Base-by-base conservation (phyloP, 2,797 vertebrate species). In the Pseudochirops corinnae region DNA sequence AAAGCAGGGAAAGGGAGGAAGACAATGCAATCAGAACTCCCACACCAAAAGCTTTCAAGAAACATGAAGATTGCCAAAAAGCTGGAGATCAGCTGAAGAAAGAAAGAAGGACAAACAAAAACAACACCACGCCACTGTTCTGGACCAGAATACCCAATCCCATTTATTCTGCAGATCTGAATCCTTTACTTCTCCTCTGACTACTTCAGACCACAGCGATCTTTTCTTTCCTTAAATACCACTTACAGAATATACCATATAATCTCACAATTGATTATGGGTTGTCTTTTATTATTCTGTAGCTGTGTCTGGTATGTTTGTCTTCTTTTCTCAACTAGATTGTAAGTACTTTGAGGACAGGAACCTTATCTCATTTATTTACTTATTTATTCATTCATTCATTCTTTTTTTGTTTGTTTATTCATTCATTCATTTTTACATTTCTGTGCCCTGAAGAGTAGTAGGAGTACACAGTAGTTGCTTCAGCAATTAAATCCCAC, bases 241-340 rank as follows among this genome's bases (percentile, higher is more conserved):
- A 87, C 31, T 87, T 26, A 50, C 18, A 33, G 52, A 60, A 55
- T 56, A 53, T 55, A 46, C 62, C 82, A 46, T 31, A 57, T 55
- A 93, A 11, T 67, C 74, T 94, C 11, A 93, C n/a, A 87, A 50
- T 58, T 94, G 91, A 93, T 33, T 55, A 46, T 92, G 11, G 31
- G 28, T 91, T 94, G n/a, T 82, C 21, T 74, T 94, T 53, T 21
- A 87, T 90, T 91, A 11, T 24, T 26, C 12, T 14, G 53, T 90
- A 90, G 39, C 46, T 87, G 12, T 91, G 52, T 93, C 93, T 91
- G 50, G 74, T 62, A 29, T 93, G 18, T 90, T 24, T 67, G 26
- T 26, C 82, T 57, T 67, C 60, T 91, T 92, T 93, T 93, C 50
- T 9, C 39, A 31, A 46, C 74, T 46, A 82, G 74, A 82, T 39